Evolutionary conservation across 2,113 vertebrate genomes (phyloP).

Genomic region (Nannospalax galili): DNA sequence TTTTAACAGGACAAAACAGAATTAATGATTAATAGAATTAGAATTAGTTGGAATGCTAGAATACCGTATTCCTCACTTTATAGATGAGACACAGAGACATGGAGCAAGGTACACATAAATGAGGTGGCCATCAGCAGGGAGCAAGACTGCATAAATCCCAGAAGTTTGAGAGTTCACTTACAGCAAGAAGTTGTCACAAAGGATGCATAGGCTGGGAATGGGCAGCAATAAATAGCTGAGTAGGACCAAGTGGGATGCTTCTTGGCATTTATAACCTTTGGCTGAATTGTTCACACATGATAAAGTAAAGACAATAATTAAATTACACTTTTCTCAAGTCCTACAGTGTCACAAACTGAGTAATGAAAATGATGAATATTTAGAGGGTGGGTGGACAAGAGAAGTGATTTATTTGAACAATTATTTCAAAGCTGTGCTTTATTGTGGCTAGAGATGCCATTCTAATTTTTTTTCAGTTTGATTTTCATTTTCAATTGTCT

Average conservation of each 20-base stretch:
- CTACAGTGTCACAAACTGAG: constrained; percentile 40
- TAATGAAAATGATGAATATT: not conserved
- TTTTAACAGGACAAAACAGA: not conserved
- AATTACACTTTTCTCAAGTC: constrained; percentile 39
- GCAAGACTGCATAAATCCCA: not conserved
- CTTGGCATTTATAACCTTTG: not conserved
- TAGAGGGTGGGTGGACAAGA: not conserved
- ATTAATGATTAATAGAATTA: not conserved
- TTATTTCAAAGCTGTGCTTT: constrained; percentile 22
- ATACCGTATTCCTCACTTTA: not conserved
- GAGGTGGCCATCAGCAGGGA: not conserved
- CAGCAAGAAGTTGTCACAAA: not conserved
- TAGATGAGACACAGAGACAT: not conserved
- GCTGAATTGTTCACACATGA: constrained; percentile 32
- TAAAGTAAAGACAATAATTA: constrained; percentile 54
- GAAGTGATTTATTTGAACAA: constrained; percentile 41
- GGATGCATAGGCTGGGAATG: not conserved
- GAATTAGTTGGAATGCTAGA: not conserved
- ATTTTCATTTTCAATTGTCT: constrained; percentile 65
- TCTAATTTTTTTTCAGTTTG: constrained; percentile 30
- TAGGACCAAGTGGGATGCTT: not conserved
- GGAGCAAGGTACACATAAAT: not conserved
- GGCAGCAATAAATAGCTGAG: not conserved
- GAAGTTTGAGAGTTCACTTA: not conserved
- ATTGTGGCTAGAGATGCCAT: constrained; percentile 46